Percentiles rank a stretch among this genome's conserved stretches.
These are phyloP conservation scores for Rhynchomys soricoides DNA, from an alignment of 2,113 vertebrate genomes.

Conservation along the genomic window DNA sequence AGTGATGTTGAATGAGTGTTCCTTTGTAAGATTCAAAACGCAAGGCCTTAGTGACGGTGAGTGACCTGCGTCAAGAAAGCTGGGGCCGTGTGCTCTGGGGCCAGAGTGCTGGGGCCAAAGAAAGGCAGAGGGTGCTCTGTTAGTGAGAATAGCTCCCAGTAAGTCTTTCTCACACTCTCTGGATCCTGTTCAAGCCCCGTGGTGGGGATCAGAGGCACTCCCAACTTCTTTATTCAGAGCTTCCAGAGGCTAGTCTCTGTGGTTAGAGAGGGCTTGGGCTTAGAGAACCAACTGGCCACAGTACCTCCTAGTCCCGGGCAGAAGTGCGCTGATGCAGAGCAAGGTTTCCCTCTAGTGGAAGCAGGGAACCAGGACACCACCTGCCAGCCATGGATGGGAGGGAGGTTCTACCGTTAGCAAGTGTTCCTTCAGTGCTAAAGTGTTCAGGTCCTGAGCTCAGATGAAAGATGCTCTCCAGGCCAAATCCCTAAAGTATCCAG, in stretches of 20 bases:
- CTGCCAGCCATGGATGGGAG: not conserved
- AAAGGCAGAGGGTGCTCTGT: not conserved
- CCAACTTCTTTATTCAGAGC: rapidly evolving
- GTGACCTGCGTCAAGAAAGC: not conserved
- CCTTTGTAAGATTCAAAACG: not conserved
- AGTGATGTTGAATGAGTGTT: not conserved
- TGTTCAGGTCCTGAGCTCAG: not conserved
- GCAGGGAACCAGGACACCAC: no score
- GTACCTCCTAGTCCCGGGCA: no score
- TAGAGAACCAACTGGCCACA: not conserved
- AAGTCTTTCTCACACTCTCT: not conserved
- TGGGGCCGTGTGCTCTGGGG: rapidly evolving
- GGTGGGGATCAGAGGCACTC: not conserved
- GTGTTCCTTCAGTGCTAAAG: rapidly evolving
- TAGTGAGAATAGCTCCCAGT: not conserved
- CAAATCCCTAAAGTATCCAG: not conserved
- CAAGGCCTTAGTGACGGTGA: not conserved
- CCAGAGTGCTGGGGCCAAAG: rapidly evolving
- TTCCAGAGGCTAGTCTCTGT: not conserved
- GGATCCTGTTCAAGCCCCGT: not conserved
- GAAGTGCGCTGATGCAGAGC: not conserved
- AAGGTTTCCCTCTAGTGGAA: not conserved
- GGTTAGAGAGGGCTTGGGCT: not conserved
- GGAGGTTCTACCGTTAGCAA: not conserved
- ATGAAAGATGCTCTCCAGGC: not conserved